Evolutionary conservation across 2,888 invertebrate genomes (phyloP).

Genomic region (Nemurella pictetii): DNA sequence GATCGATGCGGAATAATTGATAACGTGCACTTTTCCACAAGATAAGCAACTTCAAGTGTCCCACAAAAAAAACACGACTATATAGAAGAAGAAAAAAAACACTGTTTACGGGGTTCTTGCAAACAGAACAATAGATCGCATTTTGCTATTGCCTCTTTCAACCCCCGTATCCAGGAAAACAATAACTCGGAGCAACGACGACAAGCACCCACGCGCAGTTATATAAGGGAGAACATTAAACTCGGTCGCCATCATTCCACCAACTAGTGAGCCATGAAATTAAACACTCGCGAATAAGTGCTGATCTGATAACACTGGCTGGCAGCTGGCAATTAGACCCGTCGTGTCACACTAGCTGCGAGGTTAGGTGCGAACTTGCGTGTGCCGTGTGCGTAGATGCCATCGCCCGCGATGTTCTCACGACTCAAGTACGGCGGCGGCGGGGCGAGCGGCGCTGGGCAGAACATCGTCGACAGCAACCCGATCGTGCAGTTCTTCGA

Average conservation of each 20-base stretch:
- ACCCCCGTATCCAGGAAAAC: not conserved
- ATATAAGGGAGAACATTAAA: not conserved
- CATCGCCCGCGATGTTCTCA: constrained; percentile 67
- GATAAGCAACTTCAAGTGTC: not conserved
- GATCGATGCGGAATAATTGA: not conserved
- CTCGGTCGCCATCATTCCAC: not conserved
- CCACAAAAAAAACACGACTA: not conserved
- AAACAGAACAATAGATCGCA: not conserved
- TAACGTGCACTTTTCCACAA: not conserved
- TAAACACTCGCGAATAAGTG: not conserved
- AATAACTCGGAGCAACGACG: not conserved
- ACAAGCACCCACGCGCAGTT: not conserved
- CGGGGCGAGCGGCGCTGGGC: constrained; percentile 50
- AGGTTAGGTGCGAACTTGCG: no score
- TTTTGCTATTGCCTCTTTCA: not conserved
- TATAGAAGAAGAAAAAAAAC: no score
- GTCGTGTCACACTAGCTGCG: not conserved
- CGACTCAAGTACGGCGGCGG: constrained; percentile 68
- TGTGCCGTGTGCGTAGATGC: constrained; percentile 46
- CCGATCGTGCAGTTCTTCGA: constrained; percentile 88
- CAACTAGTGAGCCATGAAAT: not conserved
- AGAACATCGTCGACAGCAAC: constrained; percentile 68
- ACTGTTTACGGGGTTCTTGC: not conserved
- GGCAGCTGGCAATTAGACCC: not conserved
- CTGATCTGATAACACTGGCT: not conserved